Evolutionary conservation across 2,888 invertebrate genomes (phyloP).

Genomic region (Chaetogeoica ovagalla): DNA sequence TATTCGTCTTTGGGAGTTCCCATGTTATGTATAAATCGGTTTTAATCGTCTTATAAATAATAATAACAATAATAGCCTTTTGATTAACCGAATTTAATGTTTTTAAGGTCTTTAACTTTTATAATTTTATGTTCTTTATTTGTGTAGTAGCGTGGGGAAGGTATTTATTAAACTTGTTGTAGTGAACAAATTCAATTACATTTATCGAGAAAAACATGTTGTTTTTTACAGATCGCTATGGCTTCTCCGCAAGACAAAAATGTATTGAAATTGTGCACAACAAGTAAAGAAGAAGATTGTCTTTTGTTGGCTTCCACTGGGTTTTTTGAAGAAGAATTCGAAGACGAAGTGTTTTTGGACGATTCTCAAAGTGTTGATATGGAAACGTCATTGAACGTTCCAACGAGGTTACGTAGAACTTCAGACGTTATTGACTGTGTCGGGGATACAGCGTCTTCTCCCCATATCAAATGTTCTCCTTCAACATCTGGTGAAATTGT

Average conservation of each 20-base stretch:
- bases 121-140: no score
- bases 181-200: no score
- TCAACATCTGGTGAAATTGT: constrained; percentile 32
- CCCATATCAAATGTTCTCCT: constrained; percentile 47
- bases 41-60: no score
- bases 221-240: constrained; percentile 28
- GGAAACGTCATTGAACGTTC: constrained; percentile 30
- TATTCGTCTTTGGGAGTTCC: no score
- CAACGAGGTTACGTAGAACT: constrained; percentile 55
- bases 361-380: constrained; percentile 53
- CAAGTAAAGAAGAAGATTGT: constrained; percentile 18
- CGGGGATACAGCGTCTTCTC: constrained; percentile 53
- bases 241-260: constrained; percentile 26
- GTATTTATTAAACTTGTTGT: no score
- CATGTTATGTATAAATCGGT: no score
- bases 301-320: constrained; percentile 6
- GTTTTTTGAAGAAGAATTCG: constrained; percentile 52
- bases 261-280: constrained; percentile 1
- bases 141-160: no score
- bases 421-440: constrained; percentile 57
- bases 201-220: background rate
- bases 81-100: no score
- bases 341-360: constrained; percentile 56
- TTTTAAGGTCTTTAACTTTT: no score
- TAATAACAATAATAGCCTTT: no score